These are phyloP conservation scores for Drosophila cognata DNA, from an alignment of 2,888 invertebrate genomes.

Conservation along the genomic window DNA sequence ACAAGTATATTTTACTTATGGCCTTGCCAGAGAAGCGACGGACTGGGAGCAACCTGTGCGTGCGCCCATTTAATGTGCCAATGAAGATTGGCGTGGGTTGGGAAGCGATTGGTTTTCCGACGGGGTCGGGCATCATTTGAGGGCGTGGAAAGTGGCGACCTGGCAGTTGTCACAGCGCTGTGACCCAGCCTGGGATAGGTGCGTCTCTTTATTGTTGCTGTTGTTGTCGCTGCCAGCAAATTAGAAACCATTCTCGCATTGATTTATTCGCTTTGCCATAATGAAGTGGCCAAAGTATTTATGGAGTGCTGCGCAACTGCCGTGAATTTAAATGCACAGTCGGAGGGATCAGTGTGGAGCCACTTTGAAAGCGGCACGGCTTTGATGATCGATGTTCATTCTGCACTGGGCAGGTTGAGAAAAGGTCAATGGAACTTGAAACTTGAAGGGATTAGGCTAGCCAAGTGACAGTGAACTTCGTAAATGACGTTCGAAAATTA, in stretches of 20 bases:
- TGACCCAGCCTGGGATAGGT: conserved; percentile 51
- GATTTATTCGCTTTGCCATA: conserved; percentile 68
- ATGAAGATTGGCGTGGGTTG: conserved; percentile 22
- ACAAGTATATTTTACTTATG: conserved; percentile 35
- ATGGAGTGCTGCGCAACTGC: conserved; percentile 52
- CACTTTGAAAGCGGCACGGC: conserved; percentile 36
- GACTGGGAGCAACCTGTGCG: conserved; percentile 55
- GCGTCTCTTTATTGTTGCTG: conserved; percentile 32
- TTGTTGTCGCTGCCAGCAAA: conserved; percentile 41
- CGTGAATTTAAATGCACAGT: conserved; percentile 11
- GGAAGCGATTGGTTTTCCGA: conserved; percentile 32
- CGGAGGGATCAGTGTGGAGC: conserved; percentile 23
- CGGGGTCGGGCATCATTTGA: conserved; percentile 15
- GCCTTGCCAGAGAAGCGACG: conserved; percentile 46
- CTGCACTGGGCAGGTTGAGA: conserved; percentile 26
- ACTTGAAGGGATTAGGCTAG: neutral
- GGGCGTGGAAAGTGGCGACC: conserved; percentile 46
- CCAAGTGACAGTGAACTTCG: neutral
- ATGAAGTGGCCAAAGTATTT: conserved; percentile 52
- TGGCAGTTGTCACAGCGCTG: conserved; percentile 35
- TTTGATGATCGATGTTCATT: conserved; percentile 32
- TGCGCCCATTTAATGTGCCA: conserved; percentile 44
- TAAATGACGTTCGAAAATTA: neutral
- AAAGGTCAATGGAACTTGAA: conserved; percentile 33
- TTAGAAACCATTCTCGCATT: conserved; percentile 59